A percentile compares a stretch with the other conserved stretches of the same genome.
These are phyloP conservation scores for Erebia ligea DNA, from an alignment of 2,888 invertebrate genomes.

Conservation along the genomic window DNA sequence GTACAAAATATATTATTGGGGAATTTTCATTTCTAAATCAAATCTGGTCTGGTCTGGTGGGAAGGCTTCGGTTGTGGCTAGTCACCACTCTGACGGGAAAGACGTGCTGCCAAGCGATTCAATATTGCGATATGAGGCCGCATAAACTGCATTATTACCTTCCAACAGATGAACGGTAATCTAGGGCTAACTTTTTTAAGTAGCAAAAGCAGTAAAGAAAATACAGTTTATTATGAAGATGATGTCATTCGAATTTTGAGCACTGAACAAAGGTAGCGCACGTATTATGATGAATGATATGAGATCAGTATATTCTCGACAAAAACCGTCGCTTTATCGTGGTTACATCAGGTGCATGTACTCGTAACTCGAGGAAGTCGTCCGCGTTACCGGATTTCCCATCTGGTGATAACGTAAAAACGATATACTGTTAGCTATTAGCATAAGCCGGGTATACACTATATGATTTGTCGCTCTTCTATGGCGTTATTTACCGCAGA, in stretches of 20 bases:
- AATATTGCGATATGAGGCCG: too few species aligned
- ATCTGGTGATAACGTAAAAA: slow-evolving; percentile 27
- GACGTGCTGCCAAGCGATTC: too few species aligned
- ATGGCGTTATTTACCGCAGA: neutral
- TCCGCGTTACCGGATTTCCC: slow-evolving; percentile 36
- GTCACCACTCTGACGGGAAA: too few species aligned
- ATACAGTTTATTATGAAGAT: too few species aligned
- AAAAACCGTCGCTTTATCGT: slow-evolving; percentile 28
- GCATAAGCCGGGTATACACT: neutral
- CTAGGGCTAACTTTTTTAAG: neutral
- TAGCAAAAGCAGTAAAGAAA: too few species aligned
- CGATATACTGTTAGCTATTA: slow-evolving; percentile 6
- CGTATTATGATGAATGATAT: neutral
- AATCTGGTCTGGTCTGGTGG: too few species aligned
- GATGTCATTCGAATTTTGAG: neutral
- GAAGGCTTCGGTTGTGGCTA: too few species aligned
- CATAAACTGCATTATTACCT: neutral
- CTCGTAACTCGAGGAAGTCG: slow-evolving; percentile 32
- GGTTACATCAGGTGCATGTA: slow-evolving; percentile 29
- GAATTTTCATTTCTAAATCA: too few species aligned
- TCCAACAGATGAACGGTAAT: neutral
- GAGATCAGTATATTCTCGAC: slow-evolving; percentile 6
- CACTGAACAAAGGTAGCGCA: neutral
- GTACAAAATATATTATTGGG: too few species aligned
- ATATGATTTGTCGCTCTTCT: neutral